phyloP scores from a whole-genome alignment of 2,888 invertebrate genomes.

The Tethea ocularis region DNA sequence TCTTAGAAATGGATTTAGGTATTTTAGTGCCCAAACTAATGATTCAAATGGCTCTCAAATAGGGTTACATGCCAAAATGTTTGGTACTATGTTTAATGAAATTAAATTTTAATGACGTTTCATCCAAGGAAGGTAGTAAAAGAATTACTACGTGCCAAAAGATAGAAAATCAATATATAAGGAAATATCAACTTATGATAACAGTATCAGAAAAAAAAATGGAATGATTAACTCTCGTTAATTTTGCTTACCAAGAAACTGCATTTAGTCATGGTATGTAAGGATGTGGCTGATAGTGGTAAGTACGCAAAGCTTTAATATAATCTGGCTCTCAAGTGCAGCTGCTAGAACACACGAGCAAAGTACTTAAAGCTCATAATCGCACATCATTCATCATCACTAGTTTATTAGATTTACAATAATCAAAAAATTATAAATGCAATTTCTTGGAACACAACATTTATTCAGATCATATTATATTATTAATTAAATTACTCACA shows the following conservation, averaged over 20 bases:
- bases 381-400: too few species aligned
- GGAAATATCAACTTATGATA: neutral
- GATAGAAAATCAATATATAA: neutral
- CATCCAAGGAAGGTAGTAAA: constrained; percentile 1
- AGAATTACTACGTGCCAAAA: neutral
- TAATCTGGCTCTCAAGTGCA: too few species aligned
- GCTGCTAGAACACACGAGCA: too few species aligned
- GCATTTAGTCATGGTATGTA: neutral
- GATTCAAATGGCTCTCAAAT: neutral
- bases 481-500: neutral
- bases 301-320: too few species aligned
- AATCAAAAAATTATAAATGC: neutral
- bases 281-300: too few species aligned
- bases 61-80: neutral
- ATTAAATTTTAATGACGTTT: neutral
- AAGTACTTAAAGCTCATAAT: too few species aligned
- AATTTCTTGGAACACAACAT: neutral
- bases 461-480: neutral
- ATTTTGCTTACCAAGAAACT: neutral
- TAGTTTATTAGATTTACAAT: too few species aligned
- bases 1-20: constrained; percentile 13
- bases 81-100: neutral
- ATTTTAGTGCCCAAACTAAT: neutral
- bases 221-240: neutral
- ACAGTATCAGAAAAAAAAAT: neutral